These are phyloP conservation scores for Megalurothrips usitatus DNA, from an alignment of 2,888 invertebrate species.

Conservation along the genomic window DNA sequence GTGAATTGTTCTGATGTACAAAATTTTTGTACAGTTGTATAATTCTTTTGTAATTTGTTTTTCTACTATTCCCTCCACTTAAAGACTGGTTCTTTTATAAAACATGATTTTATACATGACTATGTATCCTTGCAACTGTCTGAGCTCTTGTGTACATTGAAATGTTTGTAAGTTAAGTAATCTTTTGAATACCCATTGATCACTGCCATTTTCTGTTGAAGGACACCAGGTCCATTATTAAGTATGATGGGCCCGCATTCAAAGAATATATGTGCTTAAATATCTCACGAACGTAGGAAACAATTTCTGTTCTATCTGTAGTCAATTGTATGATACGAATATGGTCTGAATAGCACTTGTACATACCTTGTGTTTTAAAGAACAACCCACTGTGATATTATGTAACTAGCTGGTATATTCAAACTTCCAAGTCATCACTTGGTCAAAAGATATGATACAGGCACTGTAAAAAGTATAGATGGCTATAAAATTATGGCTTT, in stretches of 20 bases:
- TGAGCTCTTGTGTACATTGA: no score
- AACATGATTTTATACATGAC: no score
- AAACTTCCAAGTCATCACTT: background rate
- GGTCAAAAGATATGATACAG: background rate
- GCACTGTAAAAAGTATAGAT: no score
- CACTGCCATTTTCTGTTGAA: no score
- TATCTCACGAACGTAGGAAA: background rate
- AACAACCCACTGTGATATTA: conserved; percentile 17
- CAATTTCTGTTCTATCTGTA: background rate
- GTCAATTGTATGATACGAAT: background rate
- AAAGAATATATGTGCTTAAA: no score
- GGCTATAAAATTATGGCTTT: background rate
- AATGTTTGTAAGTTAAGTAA: no score
- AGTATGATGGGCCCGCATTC: no score
- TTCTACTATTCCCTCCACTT: background rate
- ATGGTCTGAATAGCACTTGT: background rate
- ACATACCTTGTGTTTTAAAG: background rate
- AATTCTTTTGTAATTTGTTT: background rate
- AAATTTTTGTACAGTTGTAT: background rate
- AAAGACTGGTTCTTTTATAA: no score
- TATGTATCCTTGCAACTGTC: no score
- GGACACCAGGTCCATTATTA: no score
- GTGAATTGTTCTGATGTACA: background rate
- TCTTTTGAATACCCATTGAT: no score
- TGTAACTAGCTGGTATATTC: background rate